A percentile compares a stretch with the other conserved stretches of the same genome.
These are phyloP conservation scores for Liasis olivaceus DNA, from an alignment of 2,797 vertebrate genomes.

Conservation along the genomic window DNA sequence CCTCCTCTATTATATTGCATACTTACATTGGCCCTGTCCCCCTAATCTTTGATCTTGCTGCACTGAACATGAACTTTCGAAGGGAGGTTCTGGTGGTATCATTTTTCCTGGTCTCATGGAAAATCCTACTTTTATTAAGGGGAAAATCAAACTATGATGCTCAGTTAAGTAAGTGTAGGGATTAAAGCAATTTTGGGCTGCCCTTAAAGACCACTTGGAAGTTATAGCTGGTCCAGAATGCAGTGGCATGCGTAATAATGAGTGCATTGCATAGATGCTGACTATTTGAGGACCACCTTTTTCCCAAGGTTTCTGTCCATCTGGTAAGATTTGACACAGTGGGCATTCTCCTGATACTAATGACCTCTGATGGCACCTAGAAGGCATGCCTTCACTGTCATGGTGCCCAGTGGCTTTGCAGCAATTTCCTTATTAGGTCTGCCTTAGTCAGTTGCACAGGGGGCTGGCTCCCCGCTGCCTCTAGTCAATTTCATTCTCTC, in stretches of 20 bases:
- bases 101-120: background rate
- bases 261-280: background rate
- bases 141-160: background rate
- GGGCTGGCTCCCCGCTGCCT: background rate
- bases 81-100: background rate
- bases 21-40: background rate
- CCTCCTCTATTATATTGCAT: background rate
- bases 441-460: background rate
- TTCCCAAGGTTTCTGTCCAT: background rate
- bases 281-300: background rate
- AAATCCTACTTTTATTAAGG: background rate
- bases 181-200: background rate
- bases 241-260: background rate
- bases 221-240: background rate
- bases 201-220: background rate
- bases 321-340: background rate
- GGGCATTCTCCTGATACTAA: background rate
- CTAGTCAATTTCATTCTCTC: background rate
- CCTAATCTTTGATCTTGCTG: background rate
- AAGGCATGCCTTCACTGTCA: background rate
- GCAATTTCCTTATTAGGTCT: background rate
- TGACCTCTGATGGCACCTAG: background rate
- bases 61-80: background rate
- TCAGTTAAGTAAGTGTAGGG: background rate
- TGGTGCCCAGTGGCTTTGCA: background rate